Percentiles rank a stretch among this genome's conserved stretches.
These are phyloP conservation scores for Netelia fuscicornis DNA, from an alignment of 2,888 invertebrate species.

Conservation along the genomic window DNA sequence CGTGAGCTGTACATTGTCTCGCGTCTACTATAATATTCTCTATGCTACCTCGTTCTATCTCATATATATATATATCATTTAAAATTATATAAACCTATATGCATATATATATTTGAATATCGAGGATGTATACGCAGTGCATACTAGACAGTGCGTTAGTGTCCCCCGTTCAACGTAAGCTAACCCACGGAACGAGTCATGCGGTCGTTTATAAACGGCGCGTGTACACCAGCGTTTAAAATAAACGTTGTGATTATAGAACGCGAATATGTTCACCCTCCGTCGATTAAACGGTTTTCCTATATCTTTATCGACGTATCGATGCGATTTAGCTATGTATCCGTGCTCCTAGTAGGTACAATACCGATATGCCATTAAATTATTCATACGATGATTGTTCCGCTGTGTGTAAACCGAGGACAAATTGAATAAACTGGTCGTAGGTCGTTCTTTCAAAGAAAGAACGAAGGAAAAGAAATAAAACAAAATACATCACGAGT, in stretches of 20 bases:
- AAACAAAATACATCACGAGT: not conserved
- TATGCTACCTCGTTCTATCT: conserved; percentile 17
- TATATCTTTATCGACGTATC: not conserved
- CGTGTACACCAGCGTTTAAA: conserved; percentile 61
- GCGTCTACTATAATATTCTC: conserved; percentile 3
- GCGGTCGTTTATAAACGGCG: conserved; percentile 61
- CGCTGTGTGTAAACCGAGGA: not conserved
- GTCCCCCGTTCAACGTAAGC: not conserved
- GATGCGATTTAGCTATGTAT: not conserved
- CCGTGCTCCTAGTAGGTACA: not conserved
- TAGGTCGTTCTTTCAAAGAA: not conserved
- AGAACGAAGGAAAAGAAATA: not conserved
- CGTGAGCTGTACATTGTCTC: not conserved
- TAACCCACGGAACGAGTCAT: conserved; percentile 50
- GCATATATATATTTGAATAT: not conserved
- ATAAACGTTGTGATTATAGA: conserved; percentile 67
- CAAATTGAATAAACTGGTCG: not conserved
- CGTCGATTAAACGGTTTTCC: conserved; percentile 56
- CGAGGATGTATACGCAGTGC: conserved; percentile 12
- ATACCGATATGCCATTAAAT: conserved; percentile 10
- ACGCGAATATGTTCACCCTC: conserved; percentile 53
- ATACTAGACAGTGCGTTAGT: conserved; percentile 16
- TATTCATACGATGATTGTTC: conserved; percentile 40
- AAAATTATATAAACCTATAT: not conserved
- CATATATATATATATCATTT: not conserved